Conservation (phyloP, 1,140 invertebrate genomes). For the Drosophila micromelanica region DNA sequence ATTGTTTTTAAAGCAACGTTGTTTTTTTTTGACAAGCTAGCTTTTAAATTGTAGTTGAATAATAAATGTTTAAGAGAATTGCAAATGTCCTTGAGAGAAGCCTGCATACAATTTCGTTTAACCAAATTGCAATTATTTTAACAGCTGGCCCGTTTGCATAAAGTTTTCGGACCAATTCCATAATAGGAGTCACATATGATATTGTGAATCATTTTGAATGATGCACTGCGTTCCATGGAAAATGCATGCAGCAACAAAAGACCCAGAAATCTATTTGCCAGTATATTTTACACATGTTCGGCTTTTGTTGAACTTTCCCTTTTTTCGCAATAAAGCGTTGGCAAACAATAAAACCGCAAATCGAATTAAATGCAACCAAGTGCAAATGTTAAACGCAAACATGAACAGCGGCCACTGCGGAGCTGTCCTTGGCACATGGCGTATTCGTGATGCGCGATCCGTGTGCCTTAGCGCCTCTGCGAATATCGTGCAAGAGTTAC, state of each 20-base stretch:
- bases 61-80: too few relatives aligned
- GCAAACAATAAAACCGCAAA: constrained; percentile 47
- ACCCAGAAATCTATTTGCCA: background rate
- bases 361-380: constrained; percentile 69
- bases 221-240: background rate
- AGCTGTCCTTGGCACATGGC: constrained; percentile 5
- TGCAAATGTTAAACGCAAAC: constrained; percentile 51
- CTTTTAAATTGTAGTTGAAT: too few relatives aligned
- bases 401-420: background rate
- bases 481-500: background rate
- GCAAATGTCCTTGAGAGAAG: too few relatives aligned
- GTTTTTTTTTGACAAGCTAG: too few relatives aligned
- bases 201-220: background rate
- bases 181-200: too few relatives aligned
- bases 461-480: background rate
- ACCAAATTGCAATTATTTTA: background rate
- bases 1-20: too few relatives aligned
- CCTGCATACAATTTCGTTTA: background rate
- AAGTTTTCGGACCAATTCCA: too few relatives aligned
- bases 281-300: background rate
- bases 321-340: background rate
- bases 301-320: background rate
- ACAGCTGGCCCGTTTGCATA: background rate
- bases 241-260: background rate
- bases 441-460: constrained; percentile 20